phyloP scores from a whole-genome alignment of 2,797 vertebrate genomes.

The Intellagama lesueurii region DNA sequence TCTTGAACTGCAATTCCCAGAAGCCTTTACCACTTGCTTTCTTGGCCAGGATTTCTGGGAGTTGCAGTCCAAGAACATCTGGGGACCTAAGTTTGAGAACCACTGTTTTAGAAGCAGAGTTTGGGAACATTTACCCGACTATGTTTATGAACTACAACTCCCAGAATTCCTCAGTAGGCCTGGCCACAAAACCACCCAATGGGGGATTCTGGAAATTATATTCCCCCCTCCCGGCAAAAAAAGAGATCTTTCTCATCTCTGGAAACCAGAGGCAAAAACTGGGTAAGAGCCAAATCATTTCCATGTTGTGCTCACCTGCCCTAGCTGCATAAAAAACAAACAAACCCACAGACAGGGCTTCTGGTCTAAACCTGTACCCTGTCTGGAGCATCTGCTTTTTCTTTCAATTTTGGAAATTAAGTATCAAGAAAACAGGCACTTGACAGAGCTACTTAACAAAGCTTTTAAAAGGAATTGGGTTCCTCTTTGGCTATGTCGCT shows the following conservation, averaged over 20 bases:
- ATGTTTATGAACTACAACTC: neutral
- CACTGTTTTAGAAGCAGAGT: too few relatives aligned
- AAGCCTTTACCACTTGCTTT: too few relatives aligned
- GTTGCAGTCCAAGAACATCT: too few relatives aligned
- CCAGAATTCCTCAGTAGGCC: neutral
- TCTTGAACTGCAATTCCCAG: too few relatives aligned
- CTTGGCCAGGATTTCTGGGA: too few relatives aligned
- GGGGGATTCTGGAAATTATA: neutral
- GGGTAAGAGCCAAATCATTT: neutral
- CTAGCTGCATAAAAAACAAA: neutral
- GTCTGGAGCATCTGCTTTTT: neutral
- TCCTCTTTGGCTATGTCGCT: neutral
- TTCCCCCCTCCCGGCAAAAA: neutral
- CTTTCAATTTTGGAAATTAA: slow-evolving; percentile 11
- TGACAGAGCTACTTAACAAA: neutral
- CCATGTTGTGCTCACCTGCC: neutral
- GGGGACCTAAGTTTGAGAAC: too few relatives aligned
- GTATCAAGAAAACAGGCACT: neutral
- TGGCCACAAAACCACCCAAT: neutral
- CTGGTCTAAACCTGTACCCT: neutral
- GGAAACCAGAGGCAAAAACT: neutral
- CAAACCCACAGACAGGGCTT: neutral
- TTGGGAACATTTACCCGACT: too few relatives aligned
- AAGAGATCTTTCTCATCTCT: neutral
- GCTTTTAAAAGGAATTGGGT: neutral